Conservation (phyloP, 2,888 invertebrate species). For the Blastobasis lacticolella region DNA sequence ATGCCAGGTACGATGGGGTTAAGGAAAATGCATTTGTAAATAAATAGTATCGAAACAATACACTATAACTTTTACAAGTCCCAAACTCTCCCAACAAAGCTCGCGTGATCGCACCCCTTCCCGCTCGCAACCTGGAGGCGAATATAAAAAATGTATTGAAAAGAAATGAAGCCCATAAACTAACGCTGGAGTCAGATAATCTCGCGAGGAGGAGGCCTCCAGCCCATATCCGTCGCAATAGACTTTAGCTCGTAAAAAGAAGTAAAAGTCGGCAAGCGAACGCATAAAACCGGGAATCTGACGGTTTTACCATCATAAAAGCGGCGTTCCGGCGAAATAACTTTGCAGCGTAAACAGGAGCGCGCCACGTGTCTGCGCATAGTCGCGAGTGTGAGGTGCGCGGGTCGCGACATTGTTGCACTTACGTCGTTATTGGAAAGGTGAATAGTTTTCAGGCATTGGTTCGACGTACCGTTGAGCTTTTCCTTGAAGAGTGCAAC, state of each 20-base stretch:
- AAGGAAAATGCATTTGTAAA: too few species aligned
- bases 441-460: too few species aligned
- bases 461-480: too few species aligned
- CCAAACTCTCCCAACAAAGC: too few species aligned
- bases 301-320: constrained; percentile 23
- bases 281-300: constrained; percentile 25
- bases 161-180: constrained; percentile 1
- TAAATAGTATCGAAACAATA: too few species aligned
- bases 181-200: constrained; percentile 4
- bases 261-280: constrained; percentile 20
- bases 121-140: too few species aligned
- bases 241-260: constrained; percentile 19
- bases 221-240: constrained; percentile 10
- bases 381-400: background rate
- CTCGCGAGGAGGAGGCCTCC: background rate
- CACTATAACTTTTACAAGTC: too few species aligned
- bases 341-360: constrained; percentile 19
- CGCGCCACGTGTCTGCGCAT: constrained; percentile 9
- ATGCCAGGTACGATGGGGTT: too few species aligned
- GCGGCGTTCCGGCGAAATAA: constrained; percentile 22
- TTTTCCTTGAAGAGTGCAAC: too few species aligned
- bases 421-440: too few species aligned
- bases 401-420: too few species aligned
- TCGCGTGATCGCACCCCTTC: too few species aligned
- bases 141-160: background rate